phyloP scores from a whole-genome alignment of 2,797 vertebrate genomes.

The Sciurus carolinensis region DNA sequence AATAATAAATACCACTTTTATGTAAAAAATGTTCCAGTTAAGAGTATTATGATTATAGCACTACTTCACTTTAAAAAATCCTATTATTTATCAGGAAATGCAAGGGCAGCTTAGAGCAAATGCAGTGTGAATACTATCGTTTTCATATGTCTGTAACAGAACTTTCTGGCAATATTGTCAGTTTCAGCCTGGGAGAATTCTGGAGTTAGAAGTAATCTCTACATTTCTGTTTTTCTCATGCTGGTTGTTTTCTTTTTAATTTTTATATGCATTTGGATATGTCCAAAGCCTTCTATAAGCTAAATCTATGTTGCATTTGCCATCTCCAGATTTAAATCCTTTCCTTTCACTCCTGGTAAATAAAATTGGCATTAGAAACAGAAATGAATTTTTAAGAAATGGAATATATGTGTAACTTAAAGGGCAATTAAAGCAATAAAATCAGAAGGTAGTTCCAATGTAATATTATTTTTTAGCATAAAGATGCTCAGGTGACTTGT shows the following conservation, averaged over 20 bases:
- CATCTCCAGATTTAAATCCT: not conserved
- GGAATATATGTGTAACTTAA: not conserved
- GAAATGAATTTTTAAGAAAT: conserved; percentile 32
- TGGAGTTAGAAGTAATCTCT: conserved; percentile 69
- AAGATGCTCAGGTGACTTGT: not conserved
- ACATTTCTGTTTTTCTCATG: conserved; percentile 11
- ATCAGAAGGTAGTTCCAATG: conserved; percentile 20
- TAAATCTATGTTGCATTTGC: not conserved
- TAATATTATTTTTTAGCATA: conserved; percentile 37
- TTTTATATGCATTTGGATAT: conserved; percentile 42
- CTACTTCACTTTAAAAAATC: not conserved
- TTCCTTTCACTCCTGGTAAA: not conserved
- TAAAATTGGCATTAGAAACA: conserved; percentile 60
- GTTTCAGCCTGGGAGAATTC: conserved; percentile 57
- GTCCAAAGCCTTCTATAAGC: conserved; percentile 15
- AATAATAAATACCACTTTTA: not conserved
- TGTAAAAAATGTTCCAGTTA: conserved; percentile 7
- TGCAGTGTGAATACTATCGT: not conserved
- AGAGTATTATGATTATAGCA: not conserved
- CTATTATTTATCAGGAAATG: conserved; percentile 39
- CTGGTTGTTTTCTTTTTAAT: conserved; percentile 32
- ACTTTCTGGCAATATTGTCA: conserved; percentile 51
- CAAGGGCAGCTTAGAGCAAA: not conserved
- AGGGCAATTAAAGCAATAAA: not conserved
- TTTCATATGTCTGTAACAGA: conserved; percentile 10